Conservation (phyloP, 2,797 vertebrate species). For the Peromyscus nudipes region DNA sequence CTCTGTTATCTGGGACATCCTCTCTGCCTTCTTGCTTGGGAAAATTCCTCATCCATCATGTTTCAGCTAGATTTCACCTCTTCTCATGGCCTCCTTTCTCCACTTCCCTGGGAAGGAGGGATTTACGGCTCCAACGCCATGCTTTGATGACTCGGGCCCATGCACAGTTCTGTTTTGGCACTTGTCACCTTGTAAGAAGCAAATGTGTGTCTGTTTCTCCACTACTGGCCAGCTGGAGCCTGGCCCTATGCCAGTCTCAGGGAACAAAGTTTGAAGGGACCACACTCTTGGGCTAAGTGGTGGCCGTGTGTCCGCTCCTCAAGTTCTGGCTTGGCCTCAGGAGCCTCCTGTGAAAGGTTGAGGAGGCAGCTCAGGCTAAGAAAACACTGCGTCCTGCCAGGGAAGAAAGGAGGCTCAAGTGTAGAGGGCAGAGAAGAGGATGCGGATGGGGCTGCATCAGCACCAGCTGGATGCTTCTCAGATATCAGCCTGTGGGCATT, state of each 20-base stretch:
- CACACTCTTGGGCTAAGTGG: neutral
- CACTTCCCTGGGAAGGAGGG: constrained; percentile 54
- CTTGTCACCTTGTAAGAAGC: constrained; percentile 7
- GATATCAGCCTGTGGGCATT: neutral
- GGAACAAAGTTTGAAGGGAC: neutral
- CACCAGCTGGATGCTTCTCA: neutral
- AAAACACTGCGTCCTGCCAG: neutral
- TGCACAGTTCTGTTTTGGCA: neutral
- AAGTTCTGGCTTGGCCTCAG: neutral
- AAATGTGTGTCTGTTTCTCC: neutral
- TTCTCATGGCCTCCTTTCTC: constrained; percentile 70
- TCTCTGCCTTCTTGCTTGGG: constrained; percentile 53
- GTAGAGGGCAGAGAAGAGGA: neutral
- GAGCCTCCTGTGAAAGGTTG: neutral
- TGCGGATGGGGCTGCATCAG: neutral
- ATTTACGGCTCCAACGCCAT: constrained; percentile 57
- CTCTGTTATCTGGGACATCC: neutral
- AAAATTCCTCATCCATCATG: constrained; percentile 67
- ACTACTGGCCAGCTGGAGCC: neutral
- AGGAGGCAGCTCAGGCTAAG: neutral
- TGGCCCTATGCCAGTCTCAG: neutral
- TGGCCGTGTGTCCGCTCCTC: neutral
- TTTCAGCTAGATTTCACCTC: constrained; percentile 75
- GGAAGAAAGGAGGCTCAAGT: neutral
- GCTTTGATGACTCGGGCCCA: neutral